These are phyloP conservation scores for Leucopsar rothschildi DNA, from an alignment of 2,113 vertebrate genomes.

Conservation along the genomic window DNA sequence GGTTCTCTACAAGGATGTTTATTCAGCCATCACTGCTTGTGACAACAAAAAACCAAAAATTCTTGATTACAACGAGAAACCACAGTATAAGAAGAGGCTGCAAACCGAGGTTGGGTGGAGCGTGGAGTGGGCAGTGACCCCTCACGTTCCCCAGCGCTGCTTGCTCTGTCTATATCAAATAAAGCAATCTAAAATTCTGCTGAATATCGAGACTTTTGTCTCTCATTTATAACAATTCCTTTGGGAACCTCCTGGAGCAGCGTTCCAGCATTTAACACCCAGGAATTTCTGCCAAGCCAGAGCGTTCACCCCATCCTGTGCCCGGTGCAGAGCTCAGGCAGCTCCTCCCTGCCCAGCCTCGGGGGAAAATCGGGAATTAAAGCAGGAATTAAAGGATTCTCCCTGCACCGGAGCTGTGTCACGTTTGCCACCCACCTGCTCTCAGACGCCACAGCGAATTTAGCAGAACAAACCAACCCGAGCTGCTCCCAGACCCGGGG, in stretches of 20 bases:
- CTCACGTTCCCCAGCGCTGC: no score
- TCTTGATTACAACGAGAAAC: no score
- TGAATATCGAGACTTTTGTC: no score
- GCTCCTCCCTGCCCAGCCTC: background rate
- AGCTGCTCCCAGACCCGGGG: background rate
- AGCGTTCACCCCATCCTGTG: background rate
- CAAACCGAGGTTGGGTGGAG: no score
- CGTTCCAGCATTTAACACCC: background rate
- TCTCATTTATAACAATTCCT: background rate
- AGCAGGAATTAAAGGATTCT: background rate
- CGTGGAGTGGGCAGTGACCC: no score
- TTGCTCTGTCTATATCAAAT: no score
- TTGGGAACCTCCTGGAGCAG: background rate
- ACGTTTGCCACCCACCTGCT: background rate
- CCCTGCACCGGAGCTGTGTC: fast-evolving
- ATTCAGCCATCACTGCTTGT: no score
- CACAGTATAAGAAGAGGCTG: no score
- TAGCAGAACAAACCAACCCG: background rate
- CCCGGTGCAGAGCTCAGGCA: background rate
- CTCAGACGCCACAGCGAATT: background rate
- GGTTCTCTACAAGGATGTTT: no score
- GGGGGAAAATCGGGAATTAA: background rate
- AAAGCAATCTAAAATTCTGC: no score
- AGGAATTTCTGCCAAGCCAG: background rate
- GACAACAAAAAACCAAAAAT: no score